These are phyloP conservation scores for Magallana gigas DNA, from an alignment of 1,140 invertebrate genomes.

Conservation along the genomic window DNA sequence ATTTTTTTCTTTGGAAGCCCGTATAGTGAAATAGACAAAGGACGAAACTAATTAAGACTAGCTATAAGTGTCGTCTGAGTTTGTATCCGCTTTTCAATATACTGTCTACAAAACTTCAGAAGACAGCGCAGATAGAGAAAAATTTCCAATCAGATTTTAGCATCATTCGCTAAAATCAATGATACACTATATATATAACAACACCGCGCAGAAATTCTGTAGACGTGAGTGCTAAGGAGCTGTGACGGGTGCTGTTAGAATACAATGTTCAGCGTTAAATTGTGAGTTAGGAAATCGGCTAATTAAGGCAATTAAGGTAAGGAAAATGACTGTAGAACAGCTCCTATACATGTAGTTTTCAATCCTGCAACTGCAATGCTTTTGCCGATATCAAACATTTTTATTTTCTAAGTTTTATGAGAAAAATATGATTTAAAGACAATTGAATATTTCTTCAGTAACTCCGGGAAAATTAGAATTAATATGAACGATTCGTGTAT, in stretches of 20 bases:
- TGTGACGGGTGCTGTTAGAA: neutral
- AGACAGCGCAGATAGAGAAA: neutral
- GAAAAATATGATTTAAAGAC: too few species aligned
- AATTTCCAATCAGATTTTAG: constrained; percentile 20
- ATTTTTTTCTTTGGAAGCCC: too few species aligned
- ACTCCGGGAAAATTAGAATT: too few species aligned
- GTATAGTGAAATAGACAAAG: too few species aligned
- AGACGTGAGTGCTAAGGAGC: neutral
- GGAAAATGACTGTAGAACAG: neutral
- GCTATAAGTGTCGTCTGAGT: neutral
- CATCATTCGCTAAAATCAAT: constrained; percentile 20
- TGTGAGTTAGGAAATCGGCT: neutral
- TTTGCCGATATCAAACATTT: too few species aligned
- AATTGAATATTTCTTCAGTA: too few species aligned
- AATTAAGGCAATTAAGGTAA: neutral
- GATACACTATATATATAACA: constrained; percentile 37
- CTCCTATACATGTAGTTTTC: too few species aligned
- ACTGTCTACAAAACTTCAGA: neutral
- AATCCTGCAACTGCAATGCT: too few species aligned
- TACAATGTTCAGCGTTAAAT: neutral
- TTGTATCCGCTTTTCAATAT: neutral
- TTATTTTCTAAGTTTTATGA: too few species aligned
- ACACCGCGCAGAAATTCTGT: neutral
- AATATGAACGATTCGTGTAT: too few species aligned
- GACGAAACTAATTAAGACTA: too few species aligned